Evolutionary conservation across 2,113 vertebrate species (phyloP).

Genomic region (Laticauda colubrina): DNA sequence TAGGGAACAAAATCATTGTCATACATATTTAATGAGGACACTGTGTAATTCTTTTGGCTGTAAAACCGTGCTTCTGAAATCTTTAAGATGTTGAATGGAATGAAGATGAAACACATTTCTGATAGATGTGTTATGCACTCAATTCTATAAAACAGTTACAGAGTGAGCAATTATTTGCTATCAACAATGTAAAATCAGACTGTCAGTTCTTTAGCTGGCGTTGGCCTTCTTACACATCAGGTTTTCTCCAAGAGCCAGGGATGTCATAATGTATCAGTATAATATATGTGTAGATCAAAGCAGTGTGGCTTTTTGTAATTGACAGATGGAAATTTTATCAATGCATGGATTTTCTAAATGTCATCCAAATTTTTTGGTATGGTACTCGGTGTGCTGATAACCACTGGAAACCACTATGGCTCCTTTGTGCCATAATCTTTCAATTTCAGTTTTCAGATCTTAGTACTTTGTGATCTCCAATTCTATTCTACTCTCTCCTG

Average conservation of each 20-base stretch:
- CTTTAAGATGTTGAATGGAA: slow-evolving; percentile 3
- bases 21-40: slow-evolving; percentile 8
- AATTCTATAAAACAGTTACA: slow-evolving; percentile 1
- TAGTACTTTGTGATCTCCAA: background rate
- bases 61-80: background rate
- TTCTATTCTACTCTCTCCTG: background rate
- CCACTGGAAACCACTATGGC: background rate
- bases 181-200: background rate
- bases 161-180: background rate
- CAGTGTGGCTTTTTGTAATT: background rate
- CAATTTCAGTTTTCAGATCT: background rate
- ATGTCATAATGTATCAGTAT: background rate
- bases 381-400: background rate
- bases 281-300: background rate
- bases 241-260: background rate
- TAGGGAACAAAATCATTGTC: slow-evolving; percentile 14
- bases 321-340: background rate
- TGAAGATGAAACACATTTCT: slow-evolving; percentile 5
- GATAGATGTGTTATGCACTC: background rate
- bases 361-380: background rate
- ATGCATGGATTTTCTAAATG: background rate
- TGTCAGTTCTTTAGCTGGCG: background rate
- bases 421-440: background rate
- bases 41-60: background rate
- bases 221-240: background rate